Percentiles rank a stretch among this genome's conserved stretches.
Conservation (phyloP, 2,113 vertebrate genomes). For the Petrocephalus microphthalmus region DNA sequence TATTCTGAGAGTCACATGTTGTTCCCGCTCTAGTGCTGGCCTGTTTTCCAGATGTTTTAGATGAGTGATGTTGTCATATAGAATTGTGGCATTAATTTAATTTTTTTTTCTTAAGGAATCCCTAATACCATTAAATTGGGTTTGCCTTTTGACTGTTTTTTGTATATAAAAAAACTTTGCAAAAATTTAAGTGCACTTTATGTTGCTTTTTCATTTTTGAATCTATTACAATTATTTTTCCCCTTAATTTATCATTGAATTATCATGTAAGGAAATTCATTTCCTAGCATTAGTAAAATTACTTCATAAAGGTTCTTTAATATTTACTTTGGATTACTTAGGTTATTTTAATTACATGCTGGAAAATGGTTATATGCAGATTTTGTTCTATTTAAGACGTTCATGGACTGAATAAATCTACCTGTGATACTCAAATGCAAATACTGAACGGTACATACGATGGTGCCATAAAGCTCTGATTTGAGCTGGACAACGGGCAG, state of each 20-base stretch:
- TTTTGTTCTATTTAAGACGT: background rate
- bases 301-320: slow-evolving; percentile 64
- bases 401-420: background rate
- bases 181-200: slow-evolving; percentile 44
- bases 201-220: slow-evolving; percentile 43
- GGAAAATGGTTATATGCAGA: slow-evolving; percentile 27
- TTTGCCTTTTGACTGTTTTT: slow-evolving; percentile 41
- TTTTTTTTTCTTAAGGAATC: slow-evolving; percentile 14
- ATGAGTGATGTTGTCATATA: slow-evolving; percentile 64
- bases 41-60: slow-evolving; percentile 60
- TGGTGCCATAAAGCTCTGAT: background rate
- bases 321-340: slow-evolving; percentile 32
- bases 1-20: slow-evolving; percentile 51
- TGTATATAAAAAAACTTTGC: slow-evolving; percentile 34
- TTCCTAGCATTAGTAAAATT: slow-evolving; percentile 61
- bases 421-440: background rate
- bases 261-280: slow-evolving; percentile 56
- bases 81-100: slow-evolving; percentile 51
- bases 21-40: slow-evolving; percentile 65
- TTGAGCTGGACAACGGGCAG: background rate
- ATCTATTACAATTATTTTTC: slow-evolving; percentile 36
- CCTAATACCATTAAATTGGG: background rate
- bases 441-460: background rate
- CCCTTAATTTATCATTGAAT: slow-evolving; percentile 50
- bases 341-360: slow-evolving; percentile 30